These are phyloP conservation scores for Cairina moschata DNA, from an alignment of 2,113 vertebrate species.

Conservation along the genomic window DNA sequence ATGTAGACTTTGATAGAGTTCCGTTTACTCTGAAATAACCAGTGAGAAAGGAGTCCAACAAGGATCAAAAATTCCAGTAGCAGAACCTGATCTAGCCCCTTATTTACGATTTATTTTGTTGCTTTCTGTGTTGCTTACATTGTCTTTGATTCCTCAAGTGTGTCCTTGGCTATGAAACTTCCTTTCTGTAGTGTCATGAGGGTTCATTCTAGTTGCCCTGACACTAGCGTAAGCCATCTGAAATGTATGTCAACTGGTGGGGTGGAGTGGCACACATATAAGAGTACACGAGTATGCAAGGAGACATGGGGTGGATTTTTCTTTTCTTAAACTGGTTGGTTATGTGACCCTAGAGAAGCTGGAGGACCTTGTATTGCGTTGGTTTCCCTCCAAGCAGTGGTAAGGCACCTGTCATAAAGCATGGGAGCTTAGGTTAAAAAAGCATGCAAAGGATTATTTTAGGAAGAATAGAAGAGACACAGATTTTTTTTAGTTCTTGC, in stretches of 20 bases:
- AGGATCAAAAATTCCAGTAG: neutral
- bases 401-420: neutral
- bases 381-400: neutral
- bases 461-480: neutral
- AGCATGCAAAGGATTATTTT: neutral
- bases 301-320: neutral
- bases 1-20: neutral
- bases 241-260: neutral
- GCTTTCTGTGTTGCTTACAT: neutral
- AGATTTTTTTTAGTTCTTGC: neutral
- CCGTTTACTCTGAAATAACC: neutral
- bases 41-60: neutral
- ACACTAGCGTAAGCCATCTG: neutral
- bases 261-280: neutral
- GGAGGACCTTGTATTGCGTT: neutral
- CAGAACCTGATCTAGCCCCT: neutral
- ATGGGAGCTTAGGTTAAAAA: neutral
- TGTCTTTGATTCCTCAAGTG: neutral
- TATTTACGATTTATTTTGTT: conserved; percentile 1
- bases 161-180: neutral
- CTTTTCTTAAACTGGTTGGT: neutral
- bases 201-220: neutral
- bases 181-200: neutral
- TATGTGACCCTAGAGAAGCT: neutral
- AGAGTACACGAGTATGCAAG: neutral